Conservation (phyloP, 2,113 vertebrate species). For the Saiga tatarica region DNA sequence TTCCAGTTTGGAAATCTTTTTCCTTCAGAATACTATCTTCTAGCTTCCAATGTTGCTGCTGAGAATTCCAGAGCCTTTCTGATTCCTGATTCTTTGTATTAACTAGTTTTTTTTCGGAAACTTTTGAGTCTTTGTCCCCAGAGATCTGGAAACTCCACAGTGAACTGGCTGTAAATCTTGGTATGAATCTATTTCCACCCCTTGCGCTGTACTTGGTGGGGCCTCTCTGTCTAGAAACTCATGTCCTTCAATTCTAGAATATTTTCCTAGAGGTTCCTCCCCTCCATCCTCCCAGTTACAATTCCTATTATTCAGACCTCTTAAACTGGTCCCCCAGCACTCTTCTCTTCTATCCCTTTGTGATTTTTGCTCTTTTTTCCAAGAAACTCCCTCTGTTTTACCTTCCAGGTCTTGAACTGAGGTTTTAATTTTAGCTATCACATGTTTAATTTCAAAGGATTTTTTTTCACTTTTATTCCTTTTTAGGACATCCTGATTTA, state of each 20-base stretch:
- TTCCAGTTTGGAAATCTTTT: neutral
- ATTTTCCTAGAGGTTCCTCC: neutral
- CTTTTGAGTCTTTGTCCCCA: neutral
- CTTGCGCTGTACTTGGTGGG: neutral
- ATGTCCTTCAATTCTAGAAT: neutral
- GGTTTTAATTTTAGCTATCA: neutral
- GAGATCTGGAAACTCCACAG: neutral
- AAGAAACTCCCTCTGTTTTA: neutral
- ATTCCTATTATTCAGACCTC: neutral
- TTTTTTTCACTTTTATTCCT: neutral
- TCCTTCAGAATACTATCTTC: neutral
- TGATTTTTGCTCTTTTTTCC: neutral
- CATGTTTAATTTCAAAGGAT: neutral
- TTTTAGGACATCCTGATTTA: neutral
- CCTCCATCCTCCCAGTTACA: neutral
- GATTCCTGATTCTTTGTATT: neutral
- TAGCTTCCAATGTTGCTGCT: neutral
- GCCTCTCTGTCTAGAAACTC: neutral
- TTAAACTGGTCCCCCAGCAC: neutral
- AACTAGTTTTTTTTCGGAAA: neutral
- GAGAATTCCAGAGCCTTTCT: neutral
- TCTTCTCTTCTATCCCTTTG: neutral
- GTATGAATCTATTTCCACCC: neutral
- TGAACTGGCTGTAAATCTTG: neutral
- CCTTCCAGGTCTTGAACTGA: neutral